Evolutionary conservation across 64 coral and sea anemone species (phyloP).

Genomic region (Dendrophyllia cribrosa): DNA sequence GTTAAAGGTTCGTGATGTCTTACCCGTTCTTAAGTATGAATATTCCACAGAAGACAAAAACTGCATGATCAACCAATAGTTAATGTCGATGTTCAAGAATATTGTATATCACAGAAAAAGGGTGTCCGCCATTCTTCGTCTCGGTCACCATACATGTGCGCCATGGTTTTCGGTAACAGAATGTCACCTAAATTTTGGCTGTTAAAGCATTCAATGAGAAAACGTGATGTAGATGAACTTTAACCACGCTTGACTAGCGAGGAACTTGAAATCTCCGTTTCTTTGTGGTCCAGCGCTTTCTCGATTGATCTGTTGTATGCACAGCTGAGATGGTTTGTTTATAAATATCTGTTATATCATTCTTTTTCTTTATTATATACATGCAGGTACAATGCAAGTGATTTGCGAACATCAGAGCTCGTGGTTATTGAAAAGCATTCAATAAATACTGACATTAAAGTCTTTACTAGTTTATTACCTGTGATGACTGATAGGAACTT

Average conservation of each 20-base stretch:
- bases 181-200: background rate
- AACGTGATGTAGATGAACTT: background rate
- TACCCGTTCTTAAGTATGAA: no score
- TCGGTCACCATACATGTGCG: no score
- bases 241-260: background rate
- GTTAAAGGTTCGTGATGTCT: no score
- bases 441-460: background rate
- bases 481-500: background rate
- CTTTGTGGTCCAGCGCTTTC: background rate
- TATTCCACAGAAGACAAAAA: no score
- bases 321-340: slow-evolving; percentile 27
- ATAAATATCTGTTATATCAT: slow-evolving; percentile 12
- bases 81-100: no score
- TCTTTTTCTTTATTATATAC: background rate
- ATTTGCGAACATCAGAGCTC: background rate
- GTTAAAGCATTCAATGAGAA: background rate
- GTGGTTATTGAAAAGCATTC: background rate
- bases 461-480: background rate
- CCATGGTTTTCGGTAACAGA: background rate
- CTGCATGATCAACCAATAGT: no score
- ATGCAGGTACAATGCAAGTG: background rate
- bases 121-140: no score
- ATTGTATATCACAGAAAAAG: no score
- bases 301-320: background rate
- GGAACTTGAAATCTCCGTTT: background rate